Evolutionary conservation across 2,797 vertebrate species (phyloP).

Genomic region (Mycteria americana): DNA sequence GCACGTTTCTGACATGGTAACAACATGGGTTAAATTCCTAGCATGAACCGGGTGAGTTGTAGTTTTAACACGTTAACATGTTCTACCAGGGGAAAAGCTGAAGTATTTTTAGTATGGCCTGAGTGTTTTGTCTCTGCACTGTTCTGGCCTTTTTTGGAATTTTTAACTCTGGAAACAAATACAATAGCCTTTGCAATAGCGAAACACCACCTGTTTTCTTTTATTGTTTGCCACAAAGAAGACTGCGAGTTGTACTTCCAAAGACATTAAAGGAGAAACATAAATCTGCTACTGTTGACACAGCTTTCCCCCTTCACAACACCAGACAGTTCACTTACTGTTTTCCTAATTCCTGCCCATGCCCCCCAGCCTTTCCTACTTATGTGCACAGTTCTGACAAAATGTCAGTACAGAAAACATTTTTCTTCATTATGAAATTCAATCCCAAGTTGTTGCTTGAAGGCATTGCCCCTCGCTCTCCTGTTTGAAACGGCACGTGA

Average conservation of each 20-base stretch:
- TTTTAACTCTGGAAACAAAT: conserved; percentile 25
- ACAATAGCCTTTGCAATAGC: background rate
- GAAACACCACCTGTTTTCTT: conserved; percentile 32
- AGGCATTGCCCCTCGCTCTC: background rate
- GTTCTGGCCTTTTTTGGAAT: conserved; percentile 45
- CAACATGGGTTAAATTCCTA: background rate
- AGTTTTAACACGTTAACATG: conserved; percentile 30
- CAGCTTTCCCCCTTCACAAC: background rate
- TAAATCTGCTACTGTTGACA: background rate
- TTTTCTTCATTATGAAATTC: background rate
- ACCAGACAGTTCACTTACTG: background rate
- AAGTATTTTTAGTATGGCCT: conserved; percentile 36
- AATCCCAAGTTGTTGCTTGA: accelerated
- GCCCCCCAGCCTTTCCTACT: background rate
- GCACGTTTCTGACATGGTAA: background rate
- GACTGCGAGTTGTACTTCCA: background rate
- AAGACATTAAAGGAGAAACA: background rate
- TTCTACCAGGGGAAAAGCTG: conserved; percentile 29
- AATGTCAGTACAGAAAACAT: background rate
- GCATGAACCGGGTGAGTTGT: accelerated
- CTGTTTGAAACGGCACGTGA: accelerated
- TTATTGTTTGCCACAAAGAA: conserved; percentile 44
- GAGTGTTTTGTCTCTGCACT: background rate
- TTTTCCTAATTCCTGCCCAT: background rate
- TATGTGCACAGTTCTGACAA: background rate